phyloP scores from a whole-genome alignment of 2,113 vertebrate genomes.

The Loxodonta africana region DNA sequence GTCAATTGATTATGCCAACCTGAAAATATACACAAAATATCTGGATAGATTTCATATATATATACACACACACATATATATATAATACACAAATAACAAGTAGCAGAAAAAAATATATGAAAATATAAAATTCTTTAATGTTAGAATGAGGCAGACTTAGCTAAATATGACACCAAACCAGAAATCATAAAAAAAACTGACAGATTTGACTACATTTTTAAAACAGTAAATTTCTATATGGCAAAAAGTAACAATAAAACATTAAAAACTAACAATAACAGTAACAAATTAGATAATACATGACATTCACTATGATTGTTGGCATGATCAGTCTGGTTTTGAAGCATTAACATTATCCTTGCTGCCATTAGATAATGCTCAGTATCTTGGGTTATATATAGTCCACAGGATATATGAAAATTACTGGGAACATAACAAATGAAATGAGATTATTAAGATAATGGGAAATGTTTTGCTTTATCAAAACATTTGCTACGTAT shows the following conservation, averaged over 20 bases:
- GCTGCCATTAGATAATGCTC: not conserved
- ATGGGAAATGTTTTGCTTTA: not conserved
- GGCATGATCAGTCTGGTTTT: not conserved
- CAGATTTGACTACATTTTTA: constrained; percentile 15
- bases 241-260: constrained; percentile 54
- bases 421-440: not conserved
- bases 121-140: constrained; percentile 47
- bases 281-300: not conserved
- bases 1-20: constrained; percentile 8
- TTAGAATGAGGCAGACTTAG: not conserved
- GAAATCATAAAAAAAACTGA: constrained; percentile 26
- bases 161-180: constrained; percentile 21
- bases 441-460: not conserved
- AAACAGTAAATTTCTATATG: constrained; percentile 48
- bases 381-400: not conserved
- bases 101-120: constrained; percentile 17
- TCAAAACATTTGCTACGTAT: not conserved
- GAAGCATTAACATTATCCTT: not conserved
- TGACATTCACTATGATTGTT: not conserved
- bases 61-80: not conserved
- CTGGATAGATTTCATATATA: constrained; percentile 1
- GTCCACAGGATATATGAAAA: not conserved
- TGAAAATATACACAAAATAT: constrained; percentile 46
- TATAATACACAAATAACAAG: constrained; percentile 48
- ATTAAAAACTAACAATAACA: not conserved